A percentile compares a stretch with the other conserved stretches of the same genome.
These are phyloP conservation scores for Anolis carolinensis DNA, from an alignment of 2,113 vertebrate species.

Conservation along the genomic window DNA sequence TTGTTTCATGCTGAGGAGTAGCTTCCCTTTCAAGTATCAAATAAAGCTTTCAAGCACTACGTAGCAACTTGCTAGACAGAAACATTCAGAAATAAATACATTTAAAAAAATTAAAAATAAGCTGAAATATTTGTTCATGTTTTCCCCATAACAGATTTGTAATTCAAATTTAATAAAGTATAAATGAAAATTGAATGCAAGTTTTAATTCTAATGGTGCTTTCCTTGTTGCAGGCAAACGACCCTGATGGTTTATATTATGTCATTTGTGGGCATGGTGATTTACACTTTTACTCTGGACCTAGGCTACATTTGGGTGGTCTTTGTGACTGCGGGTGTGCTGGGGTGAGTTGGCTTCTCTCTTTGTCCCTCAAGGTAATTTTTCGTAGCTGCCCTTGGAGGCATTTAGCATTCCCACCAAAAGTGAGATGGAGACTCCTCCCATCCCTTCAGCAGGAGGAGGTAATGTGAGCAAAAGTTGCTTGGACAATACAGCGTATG, in stretches of 20 bases:
- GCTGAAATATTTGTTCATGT: not conserved
- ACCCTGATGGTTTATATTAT: conserved; percentile 86
- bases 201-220: not conserved
- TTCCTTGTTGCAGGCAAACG: conserved; percentile 82
- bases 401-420: not conserved
- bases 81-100: not conserved
- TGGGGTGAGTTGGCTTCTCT: conserved; percentile 84
- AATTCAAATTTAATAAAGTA: not conserved
- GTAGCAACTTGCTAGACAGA: not conserved
- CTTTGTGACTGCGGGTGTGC: conserved; percentile 85
- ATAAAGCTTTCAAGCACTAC: not conserved
- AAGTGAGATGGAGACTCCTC: not conserved
- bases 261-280: conserved; percentile 87
- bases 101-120: not conserved
- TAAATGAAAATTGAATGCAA: conserved; percentile 9
- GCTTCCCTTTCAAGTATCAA: not conserved
- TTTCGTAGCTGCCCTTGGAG: not conserved
- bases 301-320: conserved; percentile 90
- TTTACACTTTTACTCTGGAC: conserved; percentile 85
- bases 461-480: not conserved
- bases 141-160: no score
- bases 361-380: not conserved
- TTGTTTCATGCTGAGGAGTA: no score
- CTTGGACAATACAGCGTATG: not conserved
- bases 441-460: not conserved